phyloP scores from a whole-genome alignment of 2,888 invertebrate species.

The Hirtodrosophila alboralis region DNA sequence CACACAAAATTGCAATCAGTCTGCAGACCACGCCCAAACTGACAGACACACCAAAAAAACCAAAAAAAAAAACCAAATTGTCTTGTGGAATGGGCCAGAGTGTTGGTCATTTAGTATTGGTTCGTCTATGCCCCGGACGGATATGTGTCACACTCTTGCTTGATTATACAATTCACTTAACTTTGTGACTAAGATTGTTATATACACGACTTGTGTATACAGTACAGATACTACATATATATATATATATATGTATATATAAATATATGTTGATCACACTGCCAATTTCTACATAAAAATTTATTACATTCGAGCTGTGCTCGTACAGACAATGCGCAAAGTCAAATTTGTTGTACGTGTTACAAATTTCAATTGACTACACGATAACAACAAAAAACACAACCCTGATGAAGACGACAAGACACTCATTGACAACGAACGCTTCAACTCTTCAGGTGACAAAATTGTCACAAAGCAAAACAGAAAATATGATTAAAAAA shows the following conservation, averaged over 20 bases:
- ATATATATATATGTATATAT: neutral
- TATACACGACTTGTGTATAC: too few relatives aligned
- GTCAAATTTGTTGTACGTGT: conserved; percentile 70
- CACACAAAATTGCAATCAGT: conserved; percentile 40
- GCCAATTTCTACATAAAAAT: conserved; percentile 71
- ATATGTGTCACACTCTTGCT: conserved; percentile 70
- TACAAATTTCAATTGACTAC: conserved; percentile 71
- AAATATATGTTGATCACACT: conserved; percentile 33
- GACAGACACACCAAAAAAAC: neutral
- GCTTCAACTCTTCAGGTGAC: conserved; percentile 39
- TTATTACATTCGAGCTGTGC: conserved; percentile 47
- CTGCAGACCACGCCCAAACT: conserved; percentile 32
- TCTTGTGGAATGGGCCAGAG: conserved; percentile 9
- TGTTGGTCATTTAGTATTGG: conserved; percentile 28
- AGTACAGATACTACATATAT: neutral
- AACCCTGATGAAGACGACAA: conserved; percentile 36
- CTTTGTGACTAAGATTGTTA: conserved; percentile 21
- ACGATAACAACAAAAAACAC: conserved; percentile 36
- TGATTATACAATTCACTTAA: conserved; percentile 71
- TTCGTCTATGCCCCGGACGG: conserved; percentile 55
- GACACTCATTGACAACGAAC: conserved; percentile 18
- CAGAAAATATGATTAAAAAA: too few relatives aligned
- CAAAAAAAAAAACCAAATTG: conserved; percentile 10
- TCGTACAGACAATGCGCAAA: conserved; percentile 40
- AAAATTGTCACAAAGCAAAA: conserved; percentile 34